phyloP scores from a whole-genome alignment of 2,113 vertebrate species.

The Speoplatyrhinus poulsoni region DNA sequence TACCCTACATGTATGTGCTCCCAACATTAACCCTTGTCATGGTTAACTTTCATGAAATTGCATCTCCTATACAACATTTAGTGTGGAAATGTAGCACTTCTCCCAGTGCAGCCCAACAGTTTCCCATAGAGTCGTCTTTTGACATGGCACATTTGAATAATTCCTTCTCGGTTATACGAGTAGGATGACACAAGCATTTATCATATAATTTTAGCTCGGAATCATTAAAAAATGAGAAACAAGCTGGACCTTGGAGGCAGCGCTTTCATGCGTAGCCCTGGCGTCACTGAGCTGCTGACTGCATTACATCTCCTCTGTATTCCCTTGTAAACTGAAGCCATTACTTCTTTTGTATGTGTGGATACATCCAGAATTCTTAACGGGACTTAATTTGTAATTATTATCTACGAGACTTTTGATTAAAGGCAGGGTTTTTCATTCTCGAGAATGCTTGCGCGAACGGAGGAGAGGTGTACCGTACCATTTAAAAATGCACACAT shows the following conservation, averaged over 20 bases:
- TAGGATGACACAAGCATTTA: conserved; percentile 10
- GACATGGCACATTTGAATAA: neutral
- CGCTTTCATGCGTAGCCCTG: neutral
- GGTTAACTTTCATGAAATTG: conserved; percentile 16
- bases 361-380: too few species aligned
- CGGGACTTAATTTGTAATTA: too few species aligned
- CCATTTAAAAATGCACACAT: too few species aligned
- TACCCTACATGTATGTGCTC: neutral
- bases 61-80: conserved; percentile 3
- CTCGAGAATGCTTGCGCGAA: too few species aligned
- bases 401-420: too few species aligned
- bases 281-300: neutral
- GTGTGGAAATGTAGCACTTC: conserved; percentile 14
- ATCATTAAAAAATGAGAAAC: conserved; percentile 12
- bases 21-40: neutral
- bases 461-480: too few species aligned
- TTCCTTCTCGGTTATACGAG: conserved; percentile 3
- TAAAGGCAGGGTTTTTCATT: too few species aligned
- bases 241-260: neutral
- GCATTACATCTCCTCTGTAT: neutral
- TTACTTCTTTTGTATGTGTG: too few species aligned
- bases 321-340: too few species aligned
- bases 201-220: conserved; percentile 15
- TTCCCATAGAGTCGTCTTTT: conserved; percentile 6
- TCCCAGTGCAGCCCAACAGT: conserved; percentile 8